Percentiles rank a stretch among this genome's conserved stretches.
Evolutionary conservation across 2,888 invertebrate genomes (phyloP).

Genomic region (Cataglyphis albicans): DNA sequence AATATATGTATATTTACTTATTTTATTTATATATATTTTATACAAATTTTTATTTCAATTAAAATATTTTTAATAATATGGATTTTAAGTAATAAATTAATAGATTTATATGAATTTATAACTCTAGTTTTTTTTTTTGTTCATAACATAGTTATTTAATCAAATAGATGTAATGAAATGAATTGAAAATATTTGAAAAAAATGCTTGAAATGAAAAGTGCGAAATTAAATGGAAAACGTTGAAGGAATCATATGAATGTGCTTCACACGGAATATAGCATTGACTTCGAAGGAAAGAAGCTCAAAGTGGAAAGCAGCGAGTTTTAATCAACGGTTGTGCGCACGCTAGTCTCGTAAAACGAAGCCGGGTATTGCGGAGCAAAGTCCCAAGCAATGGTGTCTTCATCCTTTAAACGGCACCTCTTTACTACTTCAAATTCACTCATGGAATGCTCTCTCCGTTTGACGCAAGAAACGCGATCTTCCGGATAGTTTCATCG

Average conservation of each 20-base stretch:
- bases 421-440: conserved; percentile 50
- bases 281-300: conserved; percentile 43
- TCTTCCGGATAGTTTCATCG: conserved; percentile 17
- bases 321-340: conserved; percentile 49
- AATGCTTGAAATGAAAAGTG: not conserved
- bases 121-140: not conserved
- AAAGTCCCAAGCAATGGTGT: conserved; percentile 37
- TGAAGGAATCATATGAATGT: conserved; percentile 6
- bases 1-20: not conserved
- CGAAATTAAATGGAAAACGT: conserved; percentile 7
- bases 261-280: not conserved
- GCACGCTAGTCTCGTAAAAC: conserved; percentile 64
- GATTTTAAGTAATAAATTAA: not conserved
- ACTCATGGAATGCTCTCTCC: conserved; percentile 42
- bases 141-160: not conserved
- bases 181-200: conserved; percentile 15
- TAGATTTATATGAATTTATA: not conserved
- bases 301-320: conserved; percentile 43
- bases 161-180: not conserved
- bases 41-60: not conserved
- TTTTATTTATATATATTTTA: conserved; percentile 1
- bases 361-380: conserved; percentile 40
- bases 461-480: conserved; percentile 53
- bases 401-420: conserved; percentile 46
- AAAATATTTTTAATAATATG: not conserved